Percentiles rank a stretch among this genome's conserved stretches.
These are phyloP conservation scores for Dissostichus mawsoni DNA, from an alignment of 2,113 vertebrate species.

Conservation along the genomic window DNA sequence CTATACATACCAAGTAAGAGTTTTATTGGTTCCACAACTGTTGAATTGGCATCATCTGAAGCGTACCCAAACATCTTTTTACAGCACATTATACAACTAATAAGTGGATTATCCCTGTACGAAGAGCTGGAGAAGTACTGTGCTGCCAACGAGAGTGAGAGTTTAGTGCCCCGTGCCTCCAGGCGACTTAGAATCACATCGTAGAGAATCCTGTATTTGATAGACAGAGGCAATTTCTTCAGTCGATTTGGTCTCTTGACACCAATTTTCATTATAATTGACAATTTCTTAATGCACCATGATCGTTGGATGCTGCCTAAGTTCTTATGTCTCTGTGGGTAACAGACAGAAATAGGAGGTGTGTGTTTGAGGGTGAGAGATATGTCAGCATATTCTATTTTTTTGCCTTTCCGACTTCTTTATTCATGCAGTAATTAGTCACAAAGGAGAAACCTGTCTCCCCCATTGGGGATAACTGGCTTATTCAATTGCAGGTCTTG, in stretches of 20 bases:
- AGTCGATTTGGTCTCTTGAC: conserved; percentile 20
- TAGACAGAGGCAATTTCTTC: conserved; percentile 14
- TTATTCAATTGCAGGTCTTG: conserved; percentile 36
- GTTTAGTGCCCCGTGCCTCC: neutral
- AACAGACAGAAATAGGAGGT: conserved; percentile 3
- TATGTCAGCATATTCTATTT: conserved; percentile 45
- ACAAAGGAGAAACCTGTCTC: conserved; percentile 28
- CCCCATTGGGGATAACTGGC: conserved; percentile 2
- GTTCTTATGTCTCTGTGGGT: conserved; percentile 9
- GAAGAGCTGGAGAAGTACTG: neutral
- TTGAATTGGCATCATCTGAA: neutral
- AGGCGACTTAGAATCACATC: neutral
- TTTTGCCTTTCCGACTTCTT: conserved; percentile 23
- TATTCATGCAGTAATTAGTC: conserved; percentile 48
- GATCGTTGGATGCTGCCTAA: conserved; percentile 7
- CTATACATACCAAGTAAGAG: neutral
- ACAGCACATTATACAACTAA: neutral
- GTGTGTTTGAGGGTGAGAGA: conserved; percentile 20
- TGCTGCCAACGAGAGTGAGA: neutral
- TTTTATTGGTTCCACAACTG: neutral
- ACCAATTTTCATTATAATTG: conserved; percentile 24
- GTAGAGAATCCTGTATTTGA: conserved; percentile 1
- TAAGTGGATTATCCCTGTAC: neutral
- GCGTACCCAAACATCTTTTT: neutral
- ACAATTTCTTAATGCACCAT: conserved; percentile 17